Evolutionary conservation across 2,113 vertebrate species (phyloP).

Genomic region (Odocoileus virginianus): DNA sequence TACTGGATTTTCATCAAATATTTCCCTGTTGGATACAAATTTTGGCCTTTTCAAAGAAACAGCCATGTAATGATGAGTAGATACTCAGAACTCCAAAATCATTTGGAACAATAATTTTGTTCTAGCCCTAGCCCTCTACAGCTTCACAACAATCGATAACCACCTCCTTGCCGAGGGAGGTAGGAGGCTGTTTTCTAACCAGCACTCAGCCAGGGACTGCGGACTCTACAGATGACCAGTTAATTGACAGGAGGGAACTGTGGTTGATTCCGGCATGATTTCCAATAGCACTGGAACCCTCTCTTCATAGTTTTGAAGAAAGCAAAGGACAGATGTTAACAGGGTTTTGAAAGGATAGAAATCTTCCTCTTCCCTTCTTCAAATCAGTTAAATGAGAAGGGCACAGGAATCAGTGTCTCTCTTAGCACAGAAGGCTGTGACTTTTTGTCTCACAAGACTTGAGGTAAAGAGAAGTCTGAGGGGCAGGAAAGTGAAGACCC

Average conservation of each 20-base stretch:
- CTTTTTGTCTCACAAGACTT: background rate
- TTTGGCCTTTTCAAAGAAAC: constrained; percentile 34
- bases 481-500: background rate
- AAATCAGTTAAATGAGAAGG: too few species aligned
- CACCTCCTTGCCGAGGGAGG: background rate
- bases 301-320: background rate
- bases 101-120: too few species aligned
- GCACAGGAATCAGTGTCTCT: too few species aligned
- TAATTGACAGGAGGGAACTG: background rate
- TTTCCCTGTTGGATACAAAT: constrained; percentile 47
- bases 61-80: background rate
- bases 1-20: constrained; percentile 62
- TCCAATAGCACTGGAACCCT: background rate
- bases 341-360: background rate
- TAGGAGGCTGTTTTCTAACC: background rate
- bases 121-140: background rate
- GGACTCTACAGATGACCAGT: background rate
- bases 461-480: background rate
- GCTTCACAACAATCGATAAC: background rate
- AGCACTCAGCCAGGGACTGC: background rate
- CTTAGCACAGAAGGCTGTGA: too few species aligned
- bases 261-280: background rate
- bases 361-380: too few species aligned
- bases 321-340: background rate
- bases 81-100: background rate